Evolutionary conservation across 2,888 invertebrate genomes (phyloP).

Genomic region (Spodoptera littoralis): DNA sequence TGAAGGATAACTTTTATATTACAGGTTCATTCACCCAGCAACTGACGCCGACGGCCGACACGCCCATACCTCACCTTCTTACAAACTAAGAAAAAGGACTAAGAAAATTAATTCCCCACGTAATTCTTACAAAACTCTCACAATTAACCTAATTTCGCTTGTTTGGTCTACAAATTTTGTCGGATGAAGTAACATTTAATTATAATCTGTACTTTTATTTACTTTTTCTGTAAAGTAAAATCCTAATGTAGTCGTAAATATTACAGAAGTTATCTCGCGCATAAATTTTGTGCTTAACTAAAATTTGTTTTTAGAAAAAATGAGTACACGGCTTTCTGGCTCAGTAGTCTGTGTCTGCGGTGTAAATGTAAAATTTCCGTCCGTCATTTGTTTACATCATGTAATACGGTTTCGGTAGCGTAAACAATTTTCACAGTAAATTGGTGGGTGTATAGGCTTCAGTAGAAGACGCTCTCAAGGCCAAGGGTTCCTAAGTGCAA

Average conservation of each 20-base stretch:
- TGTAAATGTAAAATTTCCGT: conserved; percentile 34
- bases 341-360: conserved; percentile 31
- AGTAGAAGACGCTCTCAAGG: no score
- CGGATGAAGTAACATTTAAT: conserved; percentile 6
- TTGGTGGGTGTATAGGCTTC: neutral
- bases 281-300: conserved; percentile 18
- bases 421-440: conserved; percentile 13
- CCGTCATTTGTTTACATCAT: conserved; percentile 41
- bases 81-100: conserved; percentile 26
- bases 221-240: conserved; percentile 1
- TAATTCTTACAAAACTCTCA: conserved; percentile 25
- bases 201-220: conserved; percentile 7
- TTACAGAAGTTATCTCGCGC: conserved; percentile 24
- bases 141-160: conserved; percentile 26
- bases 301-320: conserved; percentile 28
- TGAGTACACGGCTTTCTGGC: conserved; percentile 10
- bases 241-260: conserved; percentile 30
- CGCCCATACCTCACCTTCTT: conserved; percentile 2
- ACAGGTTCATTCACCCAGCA: conserved; percentile 50
- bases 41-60: conserved; percentile 5
- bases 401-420: conserved; percentile 3
- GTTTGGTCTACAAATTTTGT: conserved; percentile 3
- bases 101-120: conserved; percentile 34
- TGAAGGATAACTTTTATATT: conserved; percentile 59
- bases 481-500: no score